phyloP scores from a whole-genome alignment of 2,797 vertebrate species.

The Hydrocynus forskahlii region DNA sequence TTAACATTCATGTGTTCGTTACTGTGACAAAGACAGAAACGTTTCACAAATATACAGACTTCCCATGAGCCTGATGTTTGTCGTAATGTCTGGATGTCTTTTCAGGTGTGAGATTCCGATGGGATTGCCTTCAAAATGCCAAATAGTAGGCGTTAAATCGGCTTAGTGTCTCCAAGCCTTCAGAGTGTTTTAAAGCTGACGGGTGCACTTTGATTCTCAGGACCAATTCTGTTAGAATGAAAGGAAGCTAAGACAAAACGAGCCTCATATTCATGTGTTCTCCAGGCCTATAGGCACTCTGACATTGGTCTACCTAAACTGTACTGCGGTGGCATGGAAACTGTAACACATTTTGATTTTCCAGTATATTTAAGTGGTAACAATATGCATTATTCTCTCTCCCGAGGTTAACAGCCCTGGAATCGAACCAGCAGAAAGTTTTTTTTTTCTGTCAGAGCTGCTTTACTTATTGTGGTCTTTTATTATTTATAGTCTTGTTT shows the following conservation, averaged over 20 bases:
- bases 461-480: too few relatives aligned
- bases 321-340: too few relatives aligned
- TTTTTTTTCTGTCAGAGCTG: too few relatives aligned
- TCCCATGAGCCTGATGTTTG: not conserved
- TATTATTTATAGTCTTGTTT: too few relatives aligned
- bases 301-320: too few relatives aligned
- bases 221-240: not conserved
- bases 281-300: too few relatives aligned
- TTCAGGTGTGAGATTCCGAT: not conserved
- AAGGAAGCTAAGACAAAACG: not conserved
- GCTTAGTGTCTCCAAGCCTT: constrained; percentile 10
- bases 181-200: not conserved
- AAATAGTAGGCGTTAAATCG: not conserved
- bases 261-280: too few relatives aligned
- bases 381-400: too few relatives aligned
- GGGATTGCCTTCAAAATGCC: constrained; percentile 13
- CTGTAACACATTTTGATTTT: too few relatives aligned
- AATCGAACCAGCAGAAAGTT: too few relatives aligned
- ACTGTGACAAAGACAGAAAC: not conserved
- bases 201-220: not conserved
- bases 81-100: not conserved
- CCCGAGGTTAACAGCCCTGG: too few relatives aligned
- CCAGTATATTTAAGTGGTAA: too few relatives aligned
- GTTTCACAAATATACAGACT: not conserved
- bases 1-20: not conserved